phyloP scores from a whole-genome alignment of 1,140 invertebrate genomes.

The Atta colombica region DNA sequence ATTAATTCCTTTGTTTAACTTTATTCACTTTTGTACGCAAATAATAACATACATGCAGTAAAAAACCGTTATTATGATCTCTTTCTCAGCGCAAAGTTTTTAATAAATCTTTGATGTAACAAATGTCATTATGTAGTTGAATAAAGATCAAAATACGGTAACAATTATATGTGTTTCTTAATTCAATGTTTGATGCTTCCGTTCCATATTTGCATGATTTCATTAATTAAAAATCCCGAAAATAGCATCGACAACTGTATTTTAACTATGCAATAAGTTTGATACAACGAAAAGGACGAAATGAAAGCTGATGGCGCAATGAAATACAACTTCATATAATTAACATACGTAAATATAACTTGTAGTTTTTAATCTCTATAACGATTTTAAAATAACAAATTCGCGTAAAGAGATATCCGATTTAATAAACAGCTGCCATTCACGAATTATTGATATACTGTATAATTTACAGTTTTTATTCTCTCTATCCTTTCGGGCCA shows the following conservation, averaged over 20 bases:
- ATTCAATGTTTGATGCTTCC: not conserved
- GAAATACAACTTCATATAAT: not conserved
- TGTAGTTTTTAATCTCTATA: not conserved
- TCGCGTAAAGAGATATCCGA: not conserved
- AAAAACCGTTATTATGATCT: conserved; percentile 13
- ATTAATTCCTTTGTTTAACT: not conserved
- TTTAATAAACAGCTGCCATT: not conserved
- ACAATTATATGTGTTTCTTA: not conserved
- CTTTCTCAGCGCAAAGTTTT: not conserved
- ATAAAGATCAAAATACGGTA: not conserved
- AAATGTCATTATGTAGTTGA: not conserved
- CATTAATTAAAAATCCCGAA: not conserved
- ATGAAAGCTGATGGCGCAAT: not conserved
- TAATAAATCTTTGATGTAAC: conserved; percentile 5
- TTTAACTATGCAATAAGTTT: not conserved
- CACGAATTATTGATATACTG: not conserved
- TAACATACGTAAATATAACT: not conserved
- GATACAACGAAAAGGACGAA: not conserved
- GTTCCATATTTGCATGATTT: not conserved
- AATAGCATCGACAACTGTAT: not conserved
- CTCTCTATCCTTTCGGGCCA: not conserved
- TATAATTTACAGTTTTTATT: not conserved
- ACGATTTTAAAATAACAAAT: not conserved
- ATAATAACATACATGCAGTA: not conserved
- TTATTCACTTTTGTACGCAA: conserved; percentile 3